These are phyloP conservation scores for Zygothrica quintamaculata DNA, from an alignment of 2,888 invertebrate species.

Conservation along the genomic window DNA sequence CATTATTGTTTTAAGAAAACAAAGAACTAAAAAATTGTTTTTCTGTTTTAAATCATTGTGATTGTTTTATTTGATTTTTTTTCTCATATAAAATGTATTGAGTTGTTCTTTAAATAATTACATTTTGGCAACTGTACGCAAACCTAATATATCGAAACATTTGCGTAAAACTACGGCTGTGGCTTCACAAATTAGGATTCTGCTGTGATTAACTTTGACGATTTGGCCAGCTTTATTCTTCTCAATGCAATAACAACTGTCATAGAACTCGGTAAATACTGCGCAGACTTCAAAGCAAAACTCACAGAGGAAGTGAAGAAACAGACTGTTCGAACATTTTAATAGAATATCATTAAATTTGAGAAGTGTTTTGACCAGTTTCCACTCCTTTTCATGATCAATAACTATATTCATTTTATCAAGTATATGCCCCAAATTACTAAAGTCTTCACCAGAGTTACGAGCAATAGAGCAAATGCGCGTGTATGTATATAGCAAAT, in stretches of 20 bases:
- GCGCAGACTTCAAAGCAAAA: slow-evolving; percentile 97
- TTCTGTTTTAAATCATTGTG: neutral
- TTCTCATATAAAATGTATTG: neutral
- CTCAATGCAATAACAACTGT: slow-evolving; percentile 98
- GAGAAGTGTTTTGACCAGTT: slow-evolving; percentile 93
- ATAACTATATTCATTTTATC: slow-evolving; percentile 87
- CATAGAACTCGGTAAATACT: slow-evolving; percentile 98
- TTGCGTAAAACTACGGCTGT: slow-evolving; percentile 94
- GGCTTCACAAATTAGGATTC: slow-evolving; percentile 96
- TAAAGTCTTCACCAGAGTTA: slow-evolving; percentile 85
- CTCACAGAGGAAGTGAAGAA: slow-evolving; percentile 95
- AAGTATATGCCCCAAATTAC: slow-evolving; percentile 88
- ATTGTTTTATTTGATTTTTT: neutral
- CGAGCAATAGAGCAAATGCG: slow-evolving; percentile 96
- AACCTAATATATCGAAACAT: slow-evolving; percentile 95
- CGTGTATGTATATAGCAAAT: slow-evolving; percentile 96
- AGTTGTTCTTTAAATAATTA: slow-evolving; percentile 81
- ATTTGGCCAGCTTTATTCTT: slow-evolving; percentile 93
- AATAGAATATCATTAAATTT: slow-evolving; percentile 94
- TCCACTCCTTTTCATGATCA: slow-evolving; percentile 96
- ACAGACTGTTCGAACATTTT: slow-evolving; percentile 92
- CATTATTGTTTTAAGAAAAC: too few species aligned
- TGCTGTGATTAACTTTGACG: slow-evolving; percentile 92
- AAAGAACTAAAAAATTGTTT: too few species aligned
- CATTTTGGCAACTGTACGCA: slow-evolving; percentile 96